Evolutionary conservation across 2,888 invertebrate genomes (phyloP).

Genomic region (Synanthedon formicaeformis): DNA sequence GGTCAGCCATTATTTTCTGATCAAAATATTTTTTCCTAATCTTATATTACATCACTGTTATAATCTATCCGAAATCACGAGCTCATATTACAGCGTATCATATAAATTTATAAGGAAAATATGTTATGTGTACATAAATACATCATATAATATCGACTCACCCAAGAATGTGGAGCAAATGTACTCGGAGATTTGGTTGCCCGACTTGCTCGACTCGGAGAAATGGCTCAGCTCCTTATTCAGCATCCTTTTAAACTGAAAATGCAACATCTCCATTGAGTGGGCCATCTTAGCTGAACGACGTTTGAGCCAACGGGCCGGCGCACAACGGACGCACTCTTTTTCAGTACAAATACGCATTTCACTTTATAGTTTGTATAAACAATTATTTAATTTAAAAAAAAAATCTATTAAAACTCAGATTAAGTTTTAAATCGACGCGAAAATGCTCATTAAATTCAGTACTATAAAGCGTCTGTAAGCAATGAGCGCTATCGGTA

Average conservation of each 20-base stretch:
- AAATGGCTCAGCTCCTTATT: slow-evolving; percentile 99
- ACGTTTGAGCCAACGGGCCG: slow-evolving; percentile 48
- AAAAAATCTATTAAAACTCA: slow-evolving; percentile 10
- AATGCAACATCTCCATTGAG: slow-evolving; percentile 59
- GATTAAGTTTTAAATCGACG: slow-evolving; percentile 5
- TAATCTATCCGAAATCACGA: too few species aligned
- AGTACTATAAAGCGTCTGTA: slow-evolving; percentile 27
- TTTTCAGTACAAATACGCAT: slow-evolving; percentile 62
- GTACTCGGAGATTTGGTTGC: slow-evolving; percentile 99
- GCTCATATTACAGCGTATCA: too few species aligned
- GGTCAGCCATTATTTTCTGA: too few species aligned
- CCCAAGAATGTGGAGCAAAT: slow-evolving; percentile 99
- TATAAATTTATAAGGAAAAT: background rate
- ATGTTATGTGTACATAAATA: background rate
- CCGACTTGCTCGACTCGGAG: slow-evolving; percentile 98
- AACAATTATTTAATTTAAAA: slow-evolving; percentile 17
- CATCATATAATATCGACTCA: slow-evolving; percentile 65
- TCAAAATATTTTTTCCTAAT: too few species aligned
- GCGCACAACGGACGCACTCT: slow-evolving; percentile 45
- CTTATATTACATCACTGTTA: too few species aligned
- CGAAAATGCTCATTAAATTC: slow-evolving; percentile 7
- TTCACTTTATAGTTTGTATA: slow-evolving; percentile 21
- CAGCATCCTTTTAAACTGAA: slow-evolving; percentile 99
- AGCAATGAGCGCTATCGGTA: slow-evolving; percentile 43
- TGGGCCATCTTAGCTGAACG: slow-evolving; percentile 49